These are phyloP conservation scores for Iphiclides podalirius DNA, from an alignment of 2,888 invertebrate species.

Conservation along the genomic window DNA sequence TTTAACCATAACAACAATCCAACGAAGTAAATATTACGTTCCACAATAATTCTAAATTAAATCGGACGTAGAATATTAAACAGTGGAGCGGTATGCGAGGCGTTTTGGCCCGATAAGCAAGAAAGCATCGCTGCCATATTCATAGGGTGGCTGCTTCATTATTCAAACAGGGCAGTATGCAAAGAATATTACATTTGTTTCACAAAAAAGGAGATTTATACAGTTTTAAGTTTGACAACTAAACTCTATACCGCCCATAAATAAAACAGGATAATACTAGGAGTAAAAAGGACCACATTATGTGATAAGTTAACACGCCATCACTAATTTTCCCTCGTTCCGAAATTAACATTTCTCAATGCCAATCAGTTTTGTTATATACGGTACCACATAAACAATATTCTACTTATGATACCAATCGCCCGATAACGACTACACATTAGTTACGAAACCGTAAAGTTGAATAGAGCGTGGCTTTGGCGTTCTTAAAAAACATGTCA, in stretches of 20 bases:
- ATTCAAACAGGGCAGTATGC: conserved; percentile 6
- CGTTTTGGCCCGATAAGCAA: conserved; percentile 6
- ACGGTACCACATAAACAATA: neutral
- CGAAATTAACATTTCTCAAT: neutral
- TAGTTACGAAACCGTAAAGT: conserved; percentile 12
- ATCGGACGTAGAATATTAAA: conserved; percentile 16
- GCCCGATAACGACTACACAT: conserved; percentile 6
- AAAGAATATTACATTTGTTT: no score
- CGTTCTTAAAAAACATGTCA: neutral
- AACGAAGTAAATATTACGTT: no score
- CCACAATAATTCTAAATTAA: conserved; percentile 15
- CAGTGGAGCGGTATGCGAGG: neutral
- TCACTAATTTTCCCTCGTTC: neutral
- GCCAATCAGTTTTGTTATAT: neutral
- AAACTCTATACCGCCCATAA: no score
- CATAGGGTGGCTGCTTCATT: conserved; percentile 11
- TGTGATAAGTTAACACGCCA: neutral
- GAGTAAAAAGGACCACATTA: no score
- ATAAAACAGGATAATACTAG: no score
- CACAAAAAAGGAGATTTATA: no score
- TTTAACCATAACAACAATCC: no score
- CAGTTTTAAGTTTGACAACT: no score
- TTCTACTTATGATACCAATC: neutral
- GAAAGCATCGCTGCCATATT: conserved; percentile 1
- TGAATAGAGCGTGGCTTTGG: conserved; percentile 7